Evolutionary conservation across 2,113 vertebrate species (phyloP).

Genomic region (Istiophorus platypterus): DNA sequence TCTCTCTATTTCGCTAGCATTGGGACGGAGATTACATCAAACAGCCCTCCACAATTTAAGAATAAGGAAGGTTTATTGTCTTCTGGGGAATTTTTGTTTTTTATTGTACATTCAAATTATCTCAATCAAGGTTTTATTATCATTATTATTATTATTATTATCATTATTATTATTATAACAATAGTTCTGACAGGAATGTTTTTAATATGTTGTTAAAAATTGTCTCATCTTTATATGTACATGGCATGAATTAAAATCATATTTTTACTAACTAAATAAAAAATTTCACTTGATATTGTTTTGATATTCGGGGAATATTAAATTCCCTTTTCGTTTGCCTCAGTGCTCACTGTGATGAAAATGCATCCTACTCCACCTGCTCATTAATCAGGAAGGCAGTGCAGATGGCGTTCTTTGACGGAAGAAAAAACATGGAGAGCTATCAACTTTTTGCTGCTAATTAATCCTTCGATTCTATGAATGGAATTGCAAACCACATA

Average conservation of each 20-base stretch:
- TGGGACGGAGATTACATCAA: neutral
- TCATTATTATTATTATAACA: neutral
- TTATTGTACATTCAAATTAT: neutral
- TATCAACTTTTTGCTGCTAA: constrained; percentile 75
- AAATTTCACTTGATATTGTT: constrained; percentile 4
- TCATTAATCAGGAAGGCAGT: constrained; percentile 80
- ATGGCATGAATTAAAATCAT: neutral
- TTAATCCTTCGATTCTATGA: constrained; percentile 78
- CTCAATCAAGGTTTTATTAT: neutral
- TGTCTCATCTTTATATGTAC: neutral
- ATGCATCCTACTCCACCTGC: constrained; percentile 75
- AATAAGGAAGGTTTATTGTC: neutral
- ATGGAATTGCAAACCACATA: constrained; percentile 66
- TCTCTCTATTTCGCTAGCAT: neutral
- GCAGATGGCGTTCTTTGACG: constrained; percentile 81
- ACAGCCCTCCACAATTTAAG: neutral
- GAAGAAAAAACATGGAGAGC: constrained; percentile 72
- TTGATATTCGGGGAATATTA: constrained; percentile 33
- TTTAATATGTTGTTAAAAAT: neutral
- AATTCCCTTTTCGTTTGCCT: constrained; percentile 62
- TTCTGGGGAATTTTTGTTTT: neutral
- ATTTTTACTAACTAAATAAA: constrained; percentile 12
- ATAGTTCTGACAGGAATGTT: neutral
- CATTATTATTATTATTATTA: neutral
- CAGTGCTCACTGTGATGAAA: constrained; percentile 73